Evolutionary conservation across 2,888 invertebrate species (phyloP).

Genomic region (Syrphus vitripennis): DNA sequence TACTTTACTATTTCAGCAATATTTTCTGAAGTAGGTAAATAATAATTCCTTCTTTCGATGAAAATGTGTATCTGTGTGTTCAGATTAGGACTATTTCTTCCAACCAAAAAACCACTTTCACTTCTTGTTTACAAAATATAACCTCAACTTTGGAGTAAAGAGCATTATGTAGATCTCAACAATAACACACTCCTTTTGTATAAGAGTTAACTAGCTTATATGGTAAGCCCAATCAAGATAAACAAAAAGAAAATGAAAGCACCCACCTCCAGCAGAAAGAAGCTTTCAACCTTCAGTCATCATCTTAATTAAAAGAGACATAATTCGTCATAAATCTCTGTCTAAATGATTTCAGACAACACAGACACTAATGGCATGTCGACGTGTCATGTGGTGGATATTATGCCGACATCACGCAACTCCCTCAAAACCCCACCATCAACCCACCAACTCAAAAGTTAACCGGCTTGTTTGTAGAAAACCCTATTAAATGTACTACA

Average conservation of each 20-base stretch:
- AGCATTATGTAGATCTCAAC: background rate
- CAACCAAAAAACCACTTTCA: background rate
- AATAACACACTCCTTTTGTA: background rate
- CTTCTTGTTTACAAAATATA: background rate
- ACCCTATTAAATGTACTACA: background rate
- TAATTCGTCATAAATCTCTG: conserved; percentile 59
- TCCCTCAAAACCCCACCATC: background rate
- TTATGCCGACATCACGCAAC: conserved; percentile 49
- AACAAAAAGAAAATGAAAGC: background rate
- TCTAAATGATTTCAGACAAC: conserved; percentile 65
- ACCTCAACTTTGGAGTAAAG: background rate
- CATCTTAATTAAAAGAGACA: conserved; percentile 65
- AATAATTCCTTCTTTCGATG: background rate
- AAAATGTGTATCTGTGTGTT: background rate
- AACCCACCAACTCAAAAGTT: background rate
- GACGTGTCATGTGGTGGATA: conserved; percentile 53
- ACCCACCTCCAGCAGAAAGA: background rate
- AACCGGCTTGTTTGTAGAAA: conserved; percentile 22
- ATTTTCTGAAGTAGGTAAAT: too few species aligned
- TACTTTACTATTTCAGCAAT: too few species aligned
- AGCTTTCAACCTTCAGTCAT: conserved; percentile 30
- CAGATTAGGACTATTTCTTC: background rate
- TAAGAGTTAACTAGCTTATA: background rate
- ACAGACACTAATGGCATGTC: conserved; percentile 69
- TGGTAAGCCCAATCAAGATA: conserved; percentile 2